Percentiles rank a stretch among this genome's conserved stretches.
phyloP scores from a whole-genome alignment of 2,797 vertebrate genomes.

The Nyctalus aviator region DNA sequence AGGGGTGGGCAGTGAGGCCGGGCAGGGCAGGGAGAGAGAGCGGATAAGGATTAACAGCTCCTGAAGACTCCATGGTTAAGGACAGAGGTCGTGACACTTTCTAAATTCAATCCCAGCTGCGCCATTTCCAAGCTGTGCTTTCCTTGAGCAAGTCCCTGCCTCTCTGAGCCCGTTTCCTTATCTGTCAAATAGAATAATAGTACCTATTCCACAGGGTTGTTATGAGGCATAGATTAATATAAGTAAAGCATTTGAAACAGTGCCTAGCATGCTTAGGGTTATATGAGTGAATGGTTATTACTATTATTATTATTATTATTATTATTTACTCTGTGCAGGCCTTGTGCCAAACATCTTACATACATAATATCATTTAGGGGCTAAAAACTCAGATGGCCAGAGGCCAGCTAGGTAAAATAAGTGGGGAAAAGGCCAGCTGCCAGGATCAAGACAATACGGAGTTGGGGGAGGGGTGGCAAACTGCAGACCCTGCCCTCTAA shows the following conservation, averaged over 20 bases:
- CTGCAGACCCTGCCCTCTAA: neutral
- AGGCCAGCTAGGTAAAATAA: neutral
- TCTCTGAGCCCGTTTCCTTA: neutral
- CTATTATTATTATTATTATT: neutral
- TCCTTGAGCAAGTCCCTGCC: neutral
- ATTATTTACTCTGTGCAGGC: no score
- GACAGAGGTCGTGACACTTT: neutral
- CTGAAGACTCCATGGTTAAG: neutral
- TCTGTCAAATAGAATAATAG: neutral
- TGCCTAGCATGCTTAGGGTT: neutral
- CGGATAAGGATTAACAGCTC: neutral
- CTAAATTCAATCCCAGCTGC: neutral
- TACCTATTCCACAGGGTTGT: neutral
- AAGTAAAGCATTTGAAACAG: neutral
- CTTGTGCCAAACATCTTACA: neutral
- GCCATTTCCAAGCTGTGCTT: neutral
- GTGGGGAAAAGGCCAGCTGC: neutral
- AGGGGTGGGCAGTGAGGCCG: fast-evolving
- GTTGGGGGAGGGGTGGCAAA: no score
- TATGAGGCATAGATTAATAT: neutral
- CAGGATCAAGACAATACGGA: neutral
- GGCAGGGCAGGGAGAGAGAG: neutral
- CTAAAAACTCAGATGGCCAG: neutral
- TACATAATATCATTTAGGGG: neutral
- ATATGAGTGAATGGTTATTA: neutral